phyloP scores from a whole-genome alignment of 2,888 invertebrate genomes.

The Drosophila prolongata region DNA sequence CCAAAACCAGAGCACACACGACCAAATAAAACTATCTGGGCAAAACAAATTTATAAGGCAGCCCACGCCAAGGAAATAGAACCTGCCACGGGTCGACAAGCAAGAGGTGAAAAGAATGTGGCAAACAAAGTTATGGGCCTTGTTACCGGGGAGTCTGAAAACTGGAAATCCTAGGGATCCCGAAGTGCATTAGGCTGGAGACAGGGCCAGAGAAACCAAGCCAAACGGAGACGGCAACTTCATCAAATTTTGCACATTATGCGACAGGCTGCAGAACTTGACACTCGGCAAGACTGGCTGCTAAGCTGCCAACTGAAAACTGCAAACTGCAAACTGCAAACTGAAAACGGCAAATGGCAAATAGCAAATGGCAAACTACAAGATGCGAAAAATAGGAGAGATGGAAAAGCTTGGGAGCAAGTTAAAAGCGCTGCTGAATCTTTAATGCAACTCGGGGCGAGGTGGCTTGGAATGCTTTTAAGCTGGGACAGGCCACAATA shows the following conservation, averaged over 20 bases:
- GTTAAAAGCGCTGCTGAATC: conserved; percentile 79
- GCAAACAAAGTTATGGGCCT: conserved; percentile 60
- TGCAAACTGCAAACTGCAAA: background rate
- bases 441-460: conserved; percentile 70
- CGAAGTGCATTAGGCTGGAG: conserved; percentile 41
- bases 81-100: conserved; percentile 46
- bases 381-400: conserved; percentile 23
- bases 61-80: conserved; percentile 55
- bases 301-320: background rate
- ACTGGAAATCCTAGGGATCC: conserved; percentile 55
- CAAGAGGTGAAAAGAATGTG: conserved; percentile 46
- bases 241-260: conserved; percentile 81
- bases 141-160: conserved; percentile 24
- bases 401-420: conserved; percentile 55
- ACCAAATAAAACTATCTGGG: conserved; percentile 28
- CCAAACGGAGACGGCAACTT: conserved; percentile 54
- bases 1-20: conserved; percentile 33
- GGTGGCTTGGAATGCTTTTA: conserved; percentile 74
- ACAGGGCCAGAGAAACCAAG: background rate
- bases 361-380: conserved; percentile 1
- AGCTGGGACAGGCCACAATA: conserved; percentile 75
- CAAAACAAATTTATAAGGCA: conserved; percentile 52
- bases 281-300: conserved; percentile 58
- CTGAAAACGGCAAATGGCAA: conserved; percentile 2
- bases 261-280: conserved; percentile 77